Conservation (phyloP, 2,888 invertebrate genomes). For the Lagria hirta region DNA sequence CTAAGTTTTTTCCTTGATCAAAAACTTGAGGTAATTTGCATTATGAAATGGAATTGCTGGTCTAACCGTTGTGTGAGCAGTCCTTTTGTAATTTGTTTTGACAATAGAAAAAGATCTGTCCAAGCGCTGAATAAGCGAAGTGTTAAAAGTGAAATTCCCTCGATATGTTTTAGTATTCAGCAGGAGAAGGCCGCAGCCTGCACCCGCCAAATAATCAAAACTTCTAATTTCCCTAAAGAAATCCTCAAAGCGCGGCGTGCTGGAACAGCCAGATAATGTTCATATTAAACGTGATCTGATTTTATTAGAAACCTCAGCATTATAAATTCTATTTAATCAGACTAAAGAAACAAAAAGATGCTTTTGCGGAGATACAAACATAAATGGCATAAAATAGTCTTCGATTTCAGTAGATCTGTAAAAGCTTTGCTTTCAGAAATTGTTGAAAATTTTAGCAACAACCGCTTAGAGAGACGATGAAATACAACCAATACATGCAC, state of each 20-base stretch:
- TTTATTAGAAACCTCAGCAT: constrained; percentile 27
- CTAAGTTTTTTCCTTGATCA: too few relatives aligned
- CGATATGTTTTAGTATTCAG: constrained; percentile 47
- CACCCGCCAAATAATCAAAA: constrained; percentile 49
- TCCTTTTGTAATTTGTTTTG: too few relatives aligned
- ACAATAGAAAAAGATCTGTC: constrained; percentile 10
- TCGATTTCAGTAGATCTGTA: too few relatives aligned
- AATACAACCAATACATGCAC: constrained; percentile 20
- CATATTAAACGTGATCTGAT: constrained; percentile 44
- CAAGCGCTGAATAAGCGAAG: constrained; percentile 44
- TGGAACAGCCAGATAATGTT: constrained; percentile 31
- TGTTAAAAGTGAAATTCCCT: constrained; percentile 46
- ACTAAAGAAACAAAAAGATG: constrained; percentile 10
- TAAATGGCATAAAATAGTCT: too few relatives aligned
- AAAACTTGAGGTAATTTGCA: too few relatives aligned
- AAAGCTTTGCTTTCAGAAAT: too few relatives aligned
- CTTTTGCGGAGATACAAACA: too few relatives aligned
- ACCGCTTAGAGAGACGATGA: constrained; percentile 2
- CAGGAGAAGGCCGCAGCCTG: too few relatives aligned
- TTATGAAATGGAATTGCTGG: too few relatives aligned
- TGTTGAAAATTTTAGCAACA: too few relatives aligned
- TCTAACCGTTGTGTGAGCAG: too few relatives aligned
- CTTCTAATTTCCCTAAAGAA: constrained; percentile 55
- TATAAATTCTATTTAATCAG: constrained; percentile 20
- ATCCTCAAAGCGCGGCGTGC: constrained; percentile 41